Base-by-base conservation (phyloP, 92 coral and sea anemone species). In the Paragorgia papillata region DNA sequence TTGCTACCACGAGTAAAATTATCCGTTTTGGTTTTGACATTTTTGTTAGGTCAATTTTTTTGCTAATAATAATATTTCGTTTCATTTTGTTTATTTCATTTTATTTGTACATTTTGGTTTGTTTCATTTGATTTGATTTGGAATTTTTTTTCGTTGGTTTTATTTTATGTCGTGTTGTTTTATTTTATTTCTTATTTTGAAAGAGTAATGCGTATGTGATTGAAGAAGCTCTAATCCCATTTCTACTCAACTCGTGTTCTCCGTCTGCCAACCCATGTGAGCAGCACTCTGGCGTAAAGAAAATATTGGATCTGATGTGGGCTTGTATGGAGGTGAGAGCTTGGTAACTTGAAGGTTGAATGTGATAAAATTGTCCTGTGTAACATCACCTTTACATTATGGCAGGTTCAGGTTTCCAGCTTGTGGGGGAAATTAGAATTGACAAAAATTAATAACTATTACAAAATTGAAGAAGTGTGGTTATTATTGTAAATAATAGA, bases 321-420 rank as follows among this genome's bases (percentile, higher is more conserved):
- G 94, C 89, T 22, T 94, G 98, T 59, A 93, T 93, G 97, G 97
- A 93, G 87, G 97, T 92, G 15, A 79, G 91, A 20, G 39, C 12
- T 0, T 7, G 69, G n/a, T n/a, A n/a, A n/a, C n/a, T n/a, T n/a
- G n/a, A n/a, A n/a, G n/a, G n/a, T n/a, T n/a, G n/a, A n/a, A n/a
- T n/a, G n/a, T n/a, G n/a, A n/a, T n/a, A n/a, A n/a, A n/a, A n/a
- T n/a, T n/a, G n/a, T n/a, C n/a, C n/a, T n/a, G n/a, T n/a, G n/a
- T n/a, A n/a, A n/a, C n/a, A n/a, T n/a, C n/a, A n/a, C n/a, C n/a
- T n/a, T n/a, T n/a, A n/a, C n/a, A n/a, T n/a, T n/a, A n/a, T n/a
- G n/a, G n/a, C n/a, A n/a, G n/a, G n/a, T n/a, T n/a, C n/a, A n/a
- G n/a, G n/a, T n/a, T n/a, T n/a, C n/a, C n/a, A n/a, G n/a, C n/a